These are phyloP conservation scores for Tetraodon nigroviridis DNA, from an alignment of 2,113 vertebrate genomes.

Conservation along the genomic window DNA sequence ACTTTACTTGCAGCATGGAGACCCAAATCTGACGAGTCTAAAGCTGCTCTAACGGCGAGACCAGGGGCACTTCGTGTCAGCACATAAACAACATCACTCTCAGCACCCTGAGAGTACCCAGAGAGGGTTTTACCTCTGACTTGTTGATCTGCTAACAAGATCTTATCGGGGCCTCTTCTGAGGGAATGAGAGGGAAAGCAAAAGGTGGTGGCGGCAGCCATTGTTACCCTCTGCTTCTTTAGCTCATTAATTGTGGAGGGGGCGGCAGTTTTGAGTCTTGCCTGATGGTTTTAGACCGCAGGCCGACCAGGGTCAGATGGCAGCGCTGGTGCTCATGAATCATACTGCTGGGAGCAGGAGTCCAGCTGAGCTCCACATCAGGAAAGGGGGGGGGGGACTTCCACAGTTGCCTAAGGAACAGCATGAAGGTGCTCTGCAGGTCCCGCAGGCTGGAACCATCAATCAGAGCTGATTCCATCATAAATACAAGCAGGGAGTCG, in stretches of 20 bases:
- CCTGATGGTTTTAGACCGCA: constrained; percentile 63
- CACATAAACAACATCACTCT: constrained; percentile 36
- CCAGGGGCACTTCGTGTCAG: constrained; percentile 62
- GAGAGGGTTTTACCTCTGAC: constrained; percentile 11
- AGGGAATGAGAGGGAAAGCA: constrained; percentile 16
- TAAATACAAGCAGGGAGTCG: constrained; percentile 54
- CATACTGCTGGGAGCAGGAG: constrained; percentile 59
- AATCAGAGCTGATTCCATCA: constrained; percentile 60
- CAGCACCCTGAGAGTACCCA: constrained; percentile 34
- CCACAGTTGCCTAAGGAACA: constrained; percentile 46
- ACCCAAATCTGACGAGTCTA: constrained; percentile 57
- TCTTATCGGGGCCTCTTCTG: constrained; percentile 21
- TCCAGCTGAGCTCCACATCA: constrained; percentile 36
- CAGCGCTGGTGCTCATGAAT: constrained; percentile 63
- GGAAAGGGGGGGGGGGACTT: constrained; percentile 22
- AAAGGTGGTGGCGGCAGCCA: constrained; percentile 9
- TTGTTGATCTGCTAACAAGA: constrained; percentile 49
- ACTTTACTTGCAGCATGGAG: constrained; percentile 60
- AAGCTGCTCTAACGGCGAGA: constrained; percentile 36
- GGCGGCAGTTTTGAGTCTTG: constrained; percentile 66
- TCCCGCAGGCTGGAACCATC: constrained; percentile 58
- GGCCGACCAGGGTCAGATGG: constrained; percentile 54
- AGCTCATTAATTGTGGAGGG: constrained; percentile 66
- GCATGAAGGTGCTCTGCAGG: constrained; percentile 49
- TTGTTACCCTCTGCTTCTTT: constrained; percentile 38